These are phyloP conservation scores for Zeus faber DNA, from an alignment of 2,113 vertebrate genomes.

Conservation along the genomic window DNA sequence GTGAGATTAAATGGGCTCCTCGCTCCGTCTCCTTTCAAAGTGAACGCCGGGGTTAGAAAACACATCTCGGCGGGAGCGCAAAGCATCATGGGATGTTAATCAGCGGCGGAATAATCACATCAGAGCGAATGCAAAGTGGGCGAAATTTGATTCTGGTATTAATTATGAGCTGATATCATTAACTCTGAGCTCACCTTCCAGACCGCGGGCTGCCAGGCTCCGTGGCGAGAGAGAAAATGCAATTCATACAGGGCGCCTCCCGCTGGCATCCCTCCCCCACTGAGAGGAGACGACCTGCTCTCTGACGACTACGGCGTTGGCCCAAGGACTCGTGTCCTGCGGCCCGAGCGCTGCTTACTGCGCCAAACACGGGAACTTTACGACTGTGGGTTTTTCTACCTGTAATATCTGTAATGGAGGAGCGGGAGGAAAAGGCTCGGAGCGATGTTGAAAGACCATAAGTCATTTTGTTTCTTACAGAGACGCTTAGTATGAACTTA, in stretches of 20 bases:
- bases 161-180: conserved; percentile 67
- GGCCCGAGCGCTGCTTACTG: neutral
- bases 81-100: conserved; percentile 50
- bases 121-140: conserved; percentile 54
- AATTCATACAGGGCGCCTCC: conserved; percentile 50
- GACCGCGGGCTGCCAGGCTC: conserved; percentile 57
- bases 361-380: no score
- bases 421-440: no score
- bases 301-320: conserved; percentile 20
- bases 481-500: no score
- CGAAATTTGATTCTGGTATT: conserved; percentile 68
- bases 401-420: no score
- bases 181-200: conserved; percentile 44
- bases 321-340: conserved; percentile 21
- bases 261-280: conserved; percentile 44
- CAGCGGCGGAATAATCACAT: conserved; percentile 61
- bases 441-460: no score
- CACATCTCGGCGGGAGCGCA: conserved; percentile 31
- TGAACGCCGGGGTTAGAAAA: conserved; percentile 37
- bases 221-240: conserved; percentile 64
- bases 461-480: no score
- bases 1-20: neutral
- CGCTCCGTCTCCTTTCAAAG: conserved; percentile 13
- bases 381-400: no score
- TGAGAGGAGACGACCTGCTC: conserved; percentile 46